A percentile compares a stretch with the other conserved stretches of the same genome.
These are phyloP conservation scores for Hetaerina titia DNA, from an alignment of 2,888 invertebrate genomes.

Conservation along the genomic window DNA sequence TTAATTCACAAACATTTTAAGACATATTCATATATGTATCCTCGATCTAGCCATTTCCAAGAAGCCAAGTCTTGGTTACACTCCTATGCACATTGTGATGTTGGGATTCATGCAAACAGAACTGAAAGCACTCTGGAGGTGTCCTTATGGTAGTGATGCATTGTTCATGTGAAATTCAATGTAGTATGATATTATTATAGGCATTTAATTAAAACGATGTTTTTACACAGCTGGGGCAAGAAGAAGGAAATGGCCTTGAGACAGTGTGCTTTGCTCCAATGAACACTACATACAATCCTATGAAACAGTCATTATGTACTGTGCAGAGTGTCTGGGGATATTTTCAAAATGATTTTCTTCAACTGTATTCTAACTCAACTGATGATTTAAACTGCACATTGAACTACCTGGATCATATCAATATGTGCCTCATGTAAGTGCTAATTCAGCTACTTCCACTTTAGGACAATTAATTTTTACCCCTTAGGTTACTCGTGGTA, in stretches of 20 bases:
- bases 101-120: neutral
- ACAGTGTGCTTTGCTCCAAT: slow-evolving; percentile 93
- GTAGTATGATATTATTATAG: neutral
- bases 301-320: slow-evolving; percentile 84
- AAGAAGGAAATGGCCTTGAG: slow-evolving; percentile 80
- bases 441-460: neutral
- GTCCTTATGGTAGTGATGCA: too few relatives aligned
- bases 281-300: slow-evolving; percentile 81
- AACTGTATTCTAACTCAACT: slow-evolving; percentile 76
- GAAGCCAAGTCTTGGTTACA: too few relatives aligned
- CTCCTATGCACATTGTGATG: too few relatives aligned
- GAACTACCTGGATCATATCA: slow-evolving; percentile 80
- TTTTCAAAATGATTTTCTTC: slow-evolving; percentile 82
- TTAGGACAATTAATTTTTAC: too few relatives aligned
- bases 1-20: too few relatives aligned
- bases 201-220: neutral
- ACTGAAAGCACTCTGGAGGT: neutral
- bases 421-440: slow-evolving; percentile 78
- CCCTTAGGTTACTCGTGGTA: too few relatives aligned
- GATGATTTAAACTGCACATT: slow-evolving; percentile 71
- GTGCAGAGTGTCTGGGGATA: slow-evolving; percentile 91
- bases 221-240: slow-evolving; percentile 77
- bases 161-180: neutral
- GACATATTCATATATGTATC: too few relatives aligned
- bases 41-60: too few relatives aligned